These are phyloP conservation scores for Bombus waltoni DNA, from an alignment of 1,140 invertebrate genomes.

Conservation along the genomic window DNA sequence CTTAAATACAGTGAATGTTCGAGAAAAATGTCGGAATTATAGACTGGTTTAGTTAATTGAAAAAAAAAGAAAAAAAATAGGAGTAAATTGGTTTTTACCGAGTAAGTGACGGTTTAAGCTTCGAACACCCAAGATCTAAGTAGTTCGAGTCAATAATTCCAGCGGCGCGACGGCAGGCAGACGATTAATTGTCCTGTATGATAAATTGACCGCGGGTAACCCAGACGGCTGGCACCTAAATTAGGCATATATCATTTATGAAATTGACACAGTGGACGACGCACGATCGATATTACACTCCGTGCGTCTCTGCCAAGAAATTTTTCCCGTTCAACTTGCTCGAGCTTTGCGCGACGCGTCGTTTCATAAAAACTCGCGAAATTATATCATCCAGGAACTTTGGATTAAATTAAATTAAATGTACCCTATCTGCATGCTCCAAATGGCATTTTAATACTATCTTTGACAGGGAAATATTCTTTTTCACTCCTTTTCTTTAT, in stretches of 20 bases:
- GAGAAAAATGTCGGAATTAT: too few species aligned
- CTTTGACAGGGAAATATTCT: neutral
- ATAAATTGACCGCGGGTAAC: constrained; percentile 51
- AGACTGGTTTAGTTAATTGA: neutral
- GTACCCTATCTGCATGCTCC: neutral
- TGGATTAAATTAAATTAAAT: neutral
- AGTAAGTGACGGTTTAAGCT: neutral
- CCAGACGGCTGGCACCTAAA: constrained; percentile 46
- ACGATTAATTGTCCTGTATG: constrained; percentile 53
- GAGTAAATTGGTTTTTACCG: too few species aligned
- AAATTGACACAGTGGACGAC: constrained; percentile 50
- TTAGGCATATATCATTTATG: constrained; percentile 53
- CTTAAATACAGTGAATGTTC: neutral
- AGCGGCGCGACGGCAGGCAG: constrained; percentile 10
- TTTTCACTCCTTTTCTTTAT: neutral
- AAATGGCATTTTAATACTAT: neutral
- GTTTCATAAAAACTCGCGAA: neutral
- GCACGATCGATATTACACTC: constrained; percentile 28
- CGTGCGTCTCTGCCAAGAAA: constrained; percentile 16
- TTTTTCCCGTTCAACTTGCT: neutral
- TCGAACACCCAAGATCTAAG: neutral
- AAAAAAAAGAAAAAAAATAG: too few species aligned
- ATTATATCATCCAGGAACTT: neutral
- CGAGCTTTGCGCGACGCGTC: neutral
- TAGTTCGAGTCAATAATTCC: constrained; percentile 42